Base-by-base conservation (phyloP, 2,797 vertebrate genomes). In the Liparis tanakae region DNA sequence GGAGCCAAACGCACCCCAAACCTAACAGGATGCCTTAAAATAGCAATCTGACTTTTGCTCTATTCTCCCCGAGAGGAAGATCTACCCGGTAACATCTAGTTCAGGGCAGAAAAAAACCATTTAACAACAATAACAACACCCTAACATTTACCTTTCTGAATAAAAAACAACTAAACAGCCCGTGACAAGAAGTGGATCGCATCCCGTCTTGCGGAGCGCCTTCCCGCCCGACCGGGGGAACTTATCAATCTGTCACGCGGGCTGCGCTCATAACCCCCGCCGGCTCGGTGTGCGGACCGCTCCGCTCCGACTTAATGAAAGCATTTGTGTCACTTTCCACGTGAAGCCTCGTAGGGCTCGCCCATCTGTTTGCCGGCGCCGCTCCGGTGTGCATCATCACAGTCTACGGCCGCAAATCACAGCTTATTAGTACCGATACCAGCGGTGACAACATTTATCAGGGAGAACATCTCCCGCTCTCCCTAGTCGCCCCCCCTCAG, bases 381-480 rank as follows among this genome's bases (percentile, higher is more conserved):
- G 70, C 82, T 85, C 63, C 76, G 80, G 68, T 22, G 83, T 55
- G 82, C 78, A 74, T 89, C 87, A 85, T 79, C 80, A 46, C 67
- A 70, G 78, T 80, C 60, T 82, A 61, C 85, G 73, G 67, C 81
- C 73, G 78, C 83, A 81, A 84, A 93, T 93, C 92, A 90, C 81
- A 76, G 75, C 86, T 90, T 93, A 91, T 93, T 93, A 91, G 88
- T 84, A 85, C 79, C 84, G 75, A 85, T 85, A 89, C 85, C 79
- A 85, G 85, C 81, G 63, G 85, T 89, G 90, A 92, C 90, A 90
- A 88, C 86, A 89, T 88, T 89, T 93, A 91, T 91, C 90, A 91
- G 67, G 74, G 80, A 87, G 90, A 87, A 83, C 82, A 87, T 86
- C 86, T 84, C 79, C 74, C 60, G 13, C 85, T 85, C 83, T 76